A percentile compares a stretch with the other conserved stretches of the same genome.
phyloP scores from a whole-genome alignment of 2,797 vertebrate species.

The Sitta carolinensis region DNA sequence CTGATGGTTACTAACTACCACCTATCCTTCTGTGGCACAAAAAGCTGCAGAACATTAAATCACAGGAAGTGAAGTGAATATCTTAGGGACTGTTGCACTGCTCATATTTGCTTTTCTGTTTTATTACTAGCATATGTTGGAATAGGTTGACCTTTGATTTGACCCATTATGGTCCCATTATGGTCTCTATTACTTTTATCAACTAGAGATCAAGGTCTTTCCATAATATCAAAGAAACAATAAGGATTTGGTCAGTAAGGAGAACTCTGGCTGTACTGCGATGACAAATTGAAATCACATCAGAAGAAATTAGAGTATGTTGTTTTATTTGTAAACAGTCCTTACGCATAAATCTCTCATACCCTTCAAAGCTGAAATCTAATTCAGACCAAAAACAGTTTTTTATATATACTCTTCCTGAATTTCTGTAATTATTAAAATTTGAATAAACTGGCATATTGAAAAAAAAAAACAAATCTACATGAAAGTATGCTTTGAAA shows the following conservation, averaged over 20 bases:
- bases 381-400: neutral
- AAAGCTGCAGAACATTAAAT: neutral
- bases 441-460: neutral
- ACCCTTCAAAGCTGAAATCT: neutral
- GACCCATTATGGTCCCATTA: neutral
- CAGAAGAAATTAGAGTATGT: neutral
- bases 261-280: neutral
- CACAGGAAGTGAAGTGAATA: neutral
- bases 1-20: neutral
- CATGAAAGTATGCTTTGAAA: neutral
- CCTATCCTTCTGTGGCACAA: neutral
- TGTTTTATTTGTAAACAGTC: neutral
- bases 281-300: neutral
- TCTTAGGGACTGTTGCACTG: neutral
- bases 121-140: neutral
- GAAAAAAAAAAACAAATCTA: neutral
- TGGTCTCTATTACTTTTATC: neutral
- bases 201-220: neutral
- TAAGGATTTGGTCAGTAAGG: neutral
- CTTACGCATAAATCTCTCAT: neutral
- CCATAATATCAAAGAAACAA: neutral
- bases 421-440: neutral
- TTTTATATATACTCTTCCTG: neutral
- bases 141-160: neutral
- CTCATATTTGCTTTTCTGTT: neutral